phyloP scores from a whole-genome alignment of 2,888 invertebrate species.

The Cheilosia impressa region DNA sequence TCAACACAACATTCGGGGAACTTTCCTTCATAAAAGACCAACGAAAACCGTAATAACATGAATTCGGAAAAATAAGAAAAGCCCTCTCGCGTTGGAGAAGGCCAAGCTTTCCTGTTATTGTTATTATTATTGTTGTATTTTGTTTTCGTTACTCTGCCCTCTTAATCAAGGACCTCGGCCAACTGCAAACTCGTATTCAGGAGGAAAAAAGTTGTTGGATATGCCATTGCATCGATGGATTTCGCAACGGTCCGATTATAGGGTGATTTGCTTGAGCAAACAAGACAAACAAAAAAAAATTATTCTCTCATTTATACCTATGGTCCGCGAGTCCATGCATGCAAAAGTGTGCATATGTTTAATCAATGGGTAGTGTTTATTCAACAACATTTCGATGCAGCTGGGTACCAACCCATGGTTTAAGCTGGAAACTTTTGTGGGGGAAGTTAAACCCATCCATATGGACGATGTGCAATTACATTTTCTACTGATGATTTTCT shows the following conservation, averaged over 20 bases:
- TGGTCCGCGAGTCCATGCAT: neutral
- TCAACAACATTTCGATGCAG: slow-evolving; percentile 37
- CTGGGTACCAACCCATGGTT: slow-evolving; percentile 31
- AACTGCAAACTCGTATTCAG: slow-evolving; percentile 26
- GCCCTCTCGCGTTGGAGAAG: neutral
- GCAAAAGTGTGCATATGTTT: slow-evolving; percentile 11
- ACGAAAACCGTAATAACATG: slow-evolving; percentile 10
- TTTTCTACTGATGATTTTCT: slow-evolving; percentile 32
- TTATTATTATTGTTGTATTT: slow-evolving; percentile 5
- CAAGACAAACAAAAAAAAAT: neutral
- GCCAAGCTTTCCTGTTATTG: slow-evolving; percentile 15
- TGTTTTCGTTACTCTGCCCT: neutral
- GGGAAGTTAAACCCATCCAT: slow-evolving; percentile 44
- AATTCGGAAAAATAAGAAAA: slow-evolving; percentile 3
- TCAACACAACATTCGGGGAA: slow-evolving; percentile 51
- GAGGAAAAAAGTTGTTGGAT: slow-evolving; percentile 4
- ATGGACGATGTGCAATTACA: slow-evolving; percentile 43
- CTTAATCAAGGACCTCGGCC: slow-evolving; percentile 39
- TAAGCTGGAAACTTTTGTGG: slow-evolving; percentile 10
- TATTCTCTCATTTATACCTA: neutral
- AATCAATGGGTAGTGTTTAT: slow-evolving; percentile 21
- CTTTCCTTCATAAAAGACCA: slow-evolving; percentile 5
- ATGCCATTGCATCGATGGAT: slow-evolving; percentile 24
- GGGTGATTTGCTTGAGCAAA: slow-evolving; percentile 11
- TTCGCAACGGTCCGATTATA: slow-evolving; percentile 23